Evolutionary conservation across 2,113 vertebrate genomes (phyloP).

Genomic region (Baryphthengus martii): DNA sequence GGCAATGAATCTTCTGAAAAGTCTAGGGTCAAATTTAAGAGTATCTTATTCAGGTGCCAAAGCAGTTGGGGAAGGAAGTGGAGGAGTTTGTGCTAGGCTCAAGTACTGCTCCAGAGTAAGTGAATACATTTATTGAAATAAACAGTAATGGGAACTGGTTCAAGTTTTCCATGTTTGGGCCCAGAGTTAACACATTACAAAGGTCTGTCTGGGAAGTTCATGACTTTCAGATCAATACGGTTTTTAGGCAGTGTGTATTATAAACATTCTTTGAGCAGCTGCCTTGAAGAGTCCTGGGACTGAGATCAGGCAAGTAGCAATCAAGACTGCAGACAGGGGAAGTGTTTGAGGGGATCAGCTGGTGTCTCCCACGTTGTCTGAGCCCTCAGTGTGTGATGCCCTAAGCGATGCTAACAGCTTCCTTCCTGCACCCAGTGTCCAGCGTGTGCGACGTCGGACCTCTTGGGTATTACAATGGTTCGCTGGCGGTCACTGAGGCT

Average conservation of each 20-base stretch:
- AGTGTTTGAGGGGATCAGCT: neutral
- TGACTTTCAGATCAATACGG: neutral
- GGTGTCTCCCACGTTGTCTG: neutral
- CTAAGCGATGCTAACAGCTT: neutral
- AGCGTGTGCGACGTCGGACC: conserved; percentile 78
- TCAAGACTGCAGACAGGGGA: neutral
- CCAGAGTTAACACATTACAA: neutral
- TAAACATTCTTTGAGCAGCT: neutral
- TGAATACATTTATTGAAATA: neutral
- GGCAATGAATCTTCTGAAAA: neutral
- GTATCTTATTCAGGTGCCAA: neutral
- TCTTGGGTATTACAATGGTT: conserved; percentile 87
- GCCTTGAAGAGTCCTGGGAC: neutral
- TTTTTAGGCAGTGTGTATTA: neutral
- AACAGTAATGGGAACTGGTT: neutral
- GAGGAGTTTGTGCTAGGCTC: neutral
- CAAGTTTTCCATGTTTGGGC: neutral
- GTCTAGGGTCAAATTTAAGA: neutral
- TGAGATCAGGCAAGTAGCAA: neutral
- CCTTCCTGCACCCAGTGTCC: conserved; percentile 67
- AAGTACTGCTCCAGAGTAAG: neutral
- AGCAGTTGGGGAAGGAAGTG: neutral
- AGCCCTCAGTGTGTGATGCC: neutral
- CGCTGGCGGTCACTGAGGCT: conserved; percentile 81
- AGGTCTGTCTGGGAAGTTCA: neutral